Evolutionary conservation across 2,888 invertebrate genomes (phyloP).

Genomic region (Polymixis flavicincta): DNA sequence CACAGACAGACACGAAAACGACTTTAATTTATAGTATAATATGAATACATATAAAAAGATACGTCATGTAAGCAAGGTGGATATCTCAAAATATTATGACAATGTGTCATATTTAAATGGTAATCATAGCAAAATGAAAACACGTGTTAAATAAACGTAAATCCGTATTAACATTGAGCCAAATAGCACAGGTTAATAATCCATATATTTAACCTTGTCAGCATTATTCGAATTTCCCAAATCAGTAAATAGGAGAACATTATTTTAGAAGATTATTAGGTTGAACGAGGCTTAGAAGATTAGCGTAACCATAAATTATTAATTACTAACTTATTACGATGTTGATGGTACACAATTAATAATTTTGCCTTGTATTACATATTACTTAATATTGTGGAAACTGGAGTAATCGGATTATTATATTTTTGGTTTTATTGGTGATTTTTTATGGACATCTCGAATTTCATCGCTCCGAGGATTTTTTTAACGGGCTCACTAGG

Average conservation of each 20-base stretch:
- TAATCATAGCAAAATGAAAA: background rate
- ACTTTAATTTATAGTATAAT: no score
- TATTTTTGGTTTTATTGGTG: background rate
- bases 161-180: conserved; percentile 2
- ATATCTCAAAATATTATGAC: background rate
- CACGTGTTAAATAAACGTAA: background rate
- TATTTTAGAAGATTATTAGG: conserved; percentile 51
- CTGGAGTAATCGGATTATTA: conserved; percentile 9
- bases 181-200: conserved; percentile 11
- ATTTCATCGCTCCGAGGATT: no score
- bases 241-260: conserved; percentile 24
- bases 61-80: background rate
- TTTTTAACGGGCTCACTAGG: no score
- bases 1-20: no score
- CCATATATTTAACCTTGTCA: conserved; percentile 9
- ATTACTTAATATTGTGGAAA: conserved; percentile 26
- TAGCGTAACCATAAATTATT: conserved; percentile 51
- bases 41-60: no score
- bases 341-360: conserved; percentile 48
- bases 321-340: conserved; percentile 52
- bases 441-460: conserved; percentile 6
- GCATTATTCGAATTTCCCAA: conserved; percentile 11
- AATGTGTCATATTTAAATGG: background rate
- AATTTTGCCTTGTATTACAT: conserved; percentile 35
- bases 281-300: conserved; percentile 39